phyloP scores from a whole-genome alignment of 2,113 vertebrate species.

The Cottus gobio region DNA sequence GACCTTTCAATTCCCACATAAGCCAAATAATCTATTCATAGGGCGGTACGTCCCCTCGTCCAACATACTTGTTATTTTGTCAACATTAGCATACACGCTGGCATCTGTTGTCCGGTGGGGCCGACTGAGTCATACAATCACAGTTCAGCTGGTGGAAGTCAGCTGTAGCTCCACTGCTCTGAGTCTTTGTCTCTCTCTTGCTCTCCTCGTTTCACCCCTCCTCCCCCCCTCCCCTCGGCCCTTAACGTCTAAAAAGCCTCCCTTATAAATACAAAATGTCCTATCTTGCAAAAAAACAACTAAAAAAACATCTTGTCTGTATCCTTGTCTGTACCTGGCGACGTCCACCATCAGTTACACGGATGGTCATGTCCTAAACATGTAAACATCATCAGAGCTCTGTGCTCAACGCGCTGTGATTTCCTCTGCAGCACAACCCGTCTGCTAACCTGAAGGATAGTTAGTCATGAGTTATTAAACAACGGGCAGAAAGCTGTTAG shows the following conservation, averaged over 20 bases:
- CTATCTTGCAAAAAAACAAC: not conserved
- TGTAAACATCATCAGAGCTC: not conserved
- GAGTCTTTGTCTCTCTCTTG: conserved; percentile 30
- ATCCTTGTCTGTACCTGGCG: not conserved
- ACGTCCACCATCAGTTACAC: not conserved
- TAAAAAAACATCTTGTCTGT: not conserved
- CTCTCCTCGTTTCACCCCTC: conserved; percentile 42
- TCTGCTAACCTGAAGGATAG: not conserved
- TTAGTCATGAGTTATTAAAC: not conserved
- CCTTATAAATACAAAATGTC: conserved; percentile 35
- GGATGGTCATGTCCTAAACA: conserved; percentile 1
- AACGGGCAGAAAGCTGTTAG: not conserved
- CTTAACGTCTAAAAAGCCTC: conserved; percentile 27
- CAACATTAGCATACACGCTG: conserved; percentile 63
- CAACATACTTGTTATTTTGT: conserved; percentile 58
- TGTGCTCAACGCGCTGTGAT: not conserved
- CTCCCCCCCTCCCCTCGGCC: no score
- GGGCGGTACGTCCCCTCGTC: conserved; percentile 33
- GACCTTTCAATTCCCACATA: not conserved
- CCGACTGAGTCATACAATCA: conserved; percentile 72
- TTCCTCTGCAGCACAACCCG: not conserved
- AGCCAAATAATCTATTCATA: conserved; percentile 28
- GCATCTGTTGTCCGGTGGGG: conserved; percentile 80
- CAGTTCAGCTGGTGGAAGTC: conserved; percentile 53
- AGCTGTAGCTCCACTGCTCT: conserved; percentile 44